Percentiles rank a stretch among this genome's conserved stretches.
These are phyloP conservation scores for Boloria euphrosyne DNA, from an alignment of 2,888 invertebrate genomes.

Conservation along the genomic window DNA sequence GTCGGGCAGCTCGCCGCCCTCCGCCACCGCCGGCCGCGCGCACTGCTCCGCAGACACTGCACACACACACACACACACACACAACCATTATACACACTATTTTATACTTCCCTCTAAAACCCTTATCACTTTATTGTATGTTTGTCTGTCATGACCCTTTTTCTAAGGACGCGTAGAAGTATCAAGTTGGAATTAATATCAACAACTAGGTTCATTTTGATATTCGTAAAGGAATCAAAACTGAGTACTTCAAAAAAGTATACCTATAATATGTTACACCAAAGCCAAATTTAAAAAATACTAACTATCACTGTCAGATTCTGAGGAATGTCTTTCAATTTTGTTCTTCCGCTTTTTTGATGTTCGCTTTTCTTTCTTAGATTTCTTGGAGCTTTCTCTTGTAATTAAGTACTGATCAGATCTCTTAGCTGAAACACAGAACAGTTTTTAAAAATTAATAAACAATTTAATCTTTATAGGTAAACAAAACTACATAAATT, in stretches of 20 bases:
- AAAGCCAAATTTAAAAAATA: neutral
- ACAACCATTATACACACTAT: neutral
- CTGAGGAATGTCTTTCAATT: conserved; percentile 68
- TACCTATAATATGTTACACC: neutral
- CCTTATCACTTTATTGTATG: no score
- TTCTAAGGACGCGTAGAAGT: no score
- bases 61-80: conserved; percentile 47
- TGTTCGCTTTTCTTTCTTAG: conserved; percentile 75
- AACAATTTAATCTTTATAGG: neutral
- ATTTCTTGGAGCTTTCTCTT: conserved; percentile 70
- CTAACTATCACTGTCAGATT: conserved; percentile 78
- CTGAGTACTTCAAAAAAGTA: no score
- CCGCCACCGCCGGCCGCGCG: conserved; percentile 84
- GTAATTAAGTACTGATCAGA: conserved; percentile 89
- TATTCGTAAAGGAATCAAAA: no score
- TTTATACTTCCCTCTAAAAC: no score
- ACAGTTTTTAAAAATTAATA: neutral
- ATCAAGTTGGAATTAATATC: no score
- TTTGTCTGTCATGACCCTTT: no score
- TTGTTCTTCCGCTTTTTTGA: conserved; percentile 87
- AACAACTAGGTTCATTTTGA: no score
- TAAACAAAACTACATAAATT: neutral
- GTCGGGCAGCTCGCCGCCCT: conserved; percentile 89
- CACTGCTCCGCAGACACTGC: conserved; percentile 37
- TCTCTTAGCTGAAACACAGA: conserved; percentile 78